These are phyloP conservation scores for Philaethria dido DNA, from an alignment of 2,888 invertebrate genomes.

Conservation along the genomic window DNA sequence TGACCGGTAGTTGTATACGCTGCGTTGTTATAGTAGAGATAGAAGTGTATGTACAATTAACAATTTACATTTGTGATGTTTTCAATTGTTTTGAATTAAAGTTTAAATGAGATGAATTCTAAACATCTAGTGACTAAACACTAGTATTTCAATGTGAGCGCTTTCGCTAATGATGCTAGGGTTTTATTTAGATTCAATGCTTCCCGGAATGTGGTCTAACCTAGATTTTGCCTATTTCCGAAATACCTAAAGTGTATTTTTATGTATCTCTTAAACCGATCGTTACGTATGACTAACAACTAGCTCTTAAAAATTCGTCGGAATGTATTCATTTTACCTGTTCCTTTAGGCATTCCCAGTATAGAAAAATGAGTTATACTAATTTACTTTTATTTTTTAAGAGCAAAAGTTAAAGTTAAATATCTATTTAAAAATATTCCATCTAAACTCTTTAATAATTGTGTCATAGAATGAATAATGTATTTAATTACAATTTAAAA, in stretches of 20 bases:
- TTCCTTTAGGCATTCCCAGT: background rate
- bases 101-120: slow-evolving; percentile 4
- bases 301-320: background rate
- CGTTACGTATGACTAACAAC: background rate
- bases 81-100: background rate
- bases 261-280: background rate
- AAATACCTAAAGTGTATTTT: background rate
- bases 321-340: no score
- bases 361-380: background rate
- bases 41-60: background rate
- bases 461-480: background rate
- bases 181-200: slow-evolving; percentile 15
- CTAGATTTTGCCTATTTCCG: slow-evolving; percentile 19
- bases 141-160: background rate
- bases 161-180: slow-evolving; percentile 11
- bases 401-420: background rate
- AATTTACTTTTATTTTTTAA: background rate
- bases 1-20: no score
- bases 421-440: background rate
- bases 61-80: background rate
- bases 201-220: slow-evolving; percentile 2
- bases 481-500: background rate
- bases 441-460: background rate
- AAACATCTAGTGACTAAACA: background rate
- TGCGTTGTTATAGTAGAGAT: background rate